phyloP scores from a whole-genome alignment of 2,113 vertebrate species.

The Saccopteryx bilineata region DNA sequence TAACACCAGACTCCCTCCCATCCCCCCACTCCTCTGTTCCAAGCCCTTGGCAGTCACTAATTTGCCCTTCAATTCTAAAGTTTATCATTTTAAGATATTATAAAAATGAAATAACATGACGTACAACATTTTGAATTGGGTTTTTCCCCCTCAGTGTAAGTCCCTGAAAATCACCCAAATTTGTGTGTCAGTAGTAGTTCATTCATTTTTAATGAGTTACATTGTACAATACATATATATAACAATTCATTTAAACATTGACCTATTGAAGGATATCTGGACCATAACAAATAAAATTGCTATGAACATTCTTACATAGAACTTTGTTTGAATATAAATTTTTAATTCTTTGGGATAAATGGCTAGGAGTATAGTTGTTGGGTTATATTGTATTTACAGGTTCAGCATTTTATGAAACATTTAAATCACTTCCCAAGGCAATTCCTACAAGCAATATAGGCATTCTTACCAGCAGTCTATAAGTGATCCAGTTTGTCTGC shows the following conservation, averaged over 20 bases:
- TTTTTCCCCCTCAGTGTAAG: neutral
- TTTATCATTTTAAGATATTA: neutral
- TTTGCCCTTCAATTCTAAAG: neutral
- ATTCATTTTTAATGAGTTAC: neutral
- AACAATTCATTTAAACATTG: neutral
- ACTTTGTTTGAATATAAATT: neutral
- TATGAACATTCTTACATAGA: neutral
- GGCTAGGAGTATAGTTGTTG: neutral
- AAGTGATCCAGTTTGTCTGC: neutral
- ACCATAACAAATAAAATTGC: neutral
- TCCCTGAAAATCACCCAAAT: neutral
- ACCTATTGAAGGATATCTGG: neutral
- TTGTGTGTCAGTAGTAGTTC: neutral
- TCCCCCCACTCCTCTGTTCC: no score
- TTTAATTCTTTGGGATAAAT: neutral
- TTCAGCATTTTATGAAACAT: neutral
- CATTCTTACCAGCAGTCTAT: neutral
- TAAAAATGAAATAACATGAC: neutral
- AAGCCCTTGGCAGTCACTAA: neutral
- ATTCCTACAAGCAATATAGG: no score
- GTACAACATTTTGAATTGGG: neutral
- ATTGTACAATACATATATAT: neutral
- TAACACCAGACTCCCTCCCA: neutral
- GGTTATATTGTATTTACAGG: neutral
- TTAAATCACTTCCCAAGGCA: neutral